Evolutionary conservation across 2,888 invertebrate species (phyloP).

Genomic region (Drosophila kokeensis): DNA sequence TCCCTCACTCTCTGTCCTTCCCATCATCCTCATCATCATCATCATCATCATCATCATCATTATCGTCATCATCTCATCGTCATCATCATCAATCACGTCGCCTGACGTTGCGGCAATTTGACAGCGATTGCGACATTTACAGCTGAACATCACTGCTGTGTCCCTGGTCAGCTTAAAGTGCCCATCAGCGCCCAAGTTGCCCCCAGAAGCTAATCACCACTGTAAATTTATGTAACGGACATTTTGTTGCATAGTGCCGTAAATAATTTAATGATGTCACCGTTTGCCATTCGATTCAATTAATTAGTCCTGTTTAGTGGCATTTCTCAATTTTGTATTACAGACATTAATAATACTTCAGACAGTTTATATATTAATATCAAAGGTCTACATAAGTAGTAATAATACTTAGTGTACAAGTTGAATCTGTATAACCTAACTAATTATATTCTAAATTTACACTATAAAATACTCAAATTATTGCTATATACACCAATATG

Average conservation of each 20-base stretch:
- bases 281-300: not conserved
- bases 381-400: not conserved
- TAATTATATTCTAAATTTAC: not conserved
- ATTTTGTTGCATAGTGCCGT: conserved; percentile 10
- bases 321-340: not conserved
- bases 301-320: not conserved
- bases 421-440: not conserved
- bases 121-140: conserved; percentile 78
- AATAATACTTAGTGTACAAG: not conserved
- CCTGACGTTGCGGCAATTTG: conserved; percentile 61
- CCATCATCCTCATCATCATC: not conserved
- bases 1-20: not conserved
- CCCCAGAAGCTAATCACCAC: conserved; percentile 41
- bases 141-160: conserved; percentile 60
- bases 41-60: not conserved
- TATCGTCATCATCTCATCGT: conserved; percentile 21
- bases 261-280: not conserved
- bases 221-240: conserved; percentile 8
- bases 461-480: not conserved
- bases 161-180: conserved; percentile 50
- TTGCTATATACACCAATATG: not conserved
- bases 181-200: conserved; percentile 31
- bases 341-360: not conserved
- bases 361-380: not conserved
- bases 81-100: conserved; percentile 72